These are phyloP conservation scores for Dolichomitus sp. DNA, from an alignment of 2,888 invertebrate genomes.

Conservation along the genomic window DNA sequence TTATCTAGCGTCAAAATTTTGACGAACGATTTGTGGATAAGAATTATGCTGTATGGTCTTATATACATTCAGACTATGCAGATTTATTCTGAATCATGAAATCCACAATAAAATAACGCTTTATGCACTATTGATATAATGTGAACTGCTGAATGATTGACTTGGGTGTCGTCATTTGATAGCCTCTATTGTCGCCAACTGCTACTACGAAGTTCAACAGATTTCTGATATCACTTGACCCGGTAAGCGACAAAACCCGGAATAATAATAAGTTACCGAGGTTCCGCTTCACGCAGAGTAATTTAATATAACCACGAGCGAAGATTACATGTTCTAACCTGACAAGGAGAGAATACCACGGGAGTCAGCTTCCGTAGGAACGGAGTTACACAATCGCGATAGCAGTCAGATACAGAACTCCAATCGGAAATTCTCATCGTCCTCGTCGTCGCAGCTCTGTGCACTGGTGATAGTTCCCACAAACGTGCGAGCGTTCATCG, in stretches of 20 bases:
- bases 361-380: background rate
- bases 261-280: background rate
- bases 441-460: background rate
- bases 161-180: background rate
- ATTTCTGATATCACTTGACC: background rate
- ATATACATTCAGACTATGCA: background rate
- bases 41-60: background rate
- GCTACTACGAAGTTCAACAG: background rate
- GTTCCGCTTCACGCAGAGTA: background rate
- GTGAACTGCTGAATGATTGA: background rate
- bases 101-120: background rate
- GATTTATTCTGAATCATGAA: background rate
- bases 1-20: background rate
- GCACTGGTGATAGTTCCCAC: background rate
- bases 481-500: background rate
- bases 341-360: background rate
- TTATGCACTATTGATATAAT: background rate
- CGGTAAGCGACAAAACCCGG: background rate
- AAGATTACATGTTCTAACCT: conserved; percentile 9
- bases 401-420: conserved; percentile 5
- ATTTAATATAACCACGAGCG: background rate
- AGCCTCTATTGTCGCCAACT: no score
- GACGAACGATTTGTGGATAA: background rate
- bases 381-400: conserved; percentile 11
- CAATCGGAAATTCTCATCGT: conserved; percentile 21